Base-by-base conservation (phyloP, 2,888 invertebrate genomes). In the Microctonus hyperodae region DNA sequence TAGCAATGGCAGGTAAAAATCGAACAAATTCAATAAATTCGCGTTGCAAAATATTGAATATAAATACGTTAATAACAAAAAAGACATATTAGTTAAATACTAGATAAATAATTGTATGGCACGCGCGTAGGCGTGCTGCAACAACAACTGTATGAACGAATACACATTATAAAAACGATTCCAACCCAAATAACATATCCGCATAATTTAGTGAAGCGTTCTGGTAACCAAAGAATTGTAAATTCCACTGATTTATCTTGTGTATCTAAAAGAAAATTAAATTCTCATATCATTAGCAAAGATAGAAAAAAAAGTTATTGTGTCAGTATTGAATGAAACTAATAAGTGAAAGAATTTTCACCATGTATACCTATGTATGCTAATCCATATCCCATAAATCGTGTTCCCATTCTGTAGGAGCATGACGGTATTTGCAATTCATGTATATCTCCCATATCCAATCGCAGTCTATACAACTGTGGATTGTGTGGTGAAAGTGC, bases 401-500 rank as follows among this genome's bases (percentile, higher is more conserved):
- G 81, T 22, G 92, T 94, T 0, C 98, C 98, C 98, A 98, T 98
- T 76, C 98, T 89, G 83, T 98, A 98, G 0, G 96, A 97, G 80
- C 95, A 96, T 0, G 98, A 97, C 1, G 98, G 98, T 72, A 96
- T 92, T 83, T 92, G 90, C 58, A 98, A 88, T 86, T 98, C 97
- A 75, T 86, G 86, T 76, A 86, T 83, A 73, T 86, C 85, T 44
- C 83, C 84, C 70, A 82, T 78, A 48, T 85, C 85, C 67, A 87
- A 79, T 61, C 83, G 78, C 64, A 85, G 84, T 70, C 85, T 81
- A 75, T 85, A 86, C 40, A 86, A 74, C 68, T 83, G 79, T 57
- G 84, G 83, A 73, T 84, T 77, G 28, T 80, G 70, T 1, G 80
- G 78, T 20, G 81, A 78, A 28, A 83, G 72, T 65, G 79, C 68